Evolutionary conservation across 1,140 invertebrate genomes (phyloP).

Genomic region (Ylistrum balloti): DNA sequence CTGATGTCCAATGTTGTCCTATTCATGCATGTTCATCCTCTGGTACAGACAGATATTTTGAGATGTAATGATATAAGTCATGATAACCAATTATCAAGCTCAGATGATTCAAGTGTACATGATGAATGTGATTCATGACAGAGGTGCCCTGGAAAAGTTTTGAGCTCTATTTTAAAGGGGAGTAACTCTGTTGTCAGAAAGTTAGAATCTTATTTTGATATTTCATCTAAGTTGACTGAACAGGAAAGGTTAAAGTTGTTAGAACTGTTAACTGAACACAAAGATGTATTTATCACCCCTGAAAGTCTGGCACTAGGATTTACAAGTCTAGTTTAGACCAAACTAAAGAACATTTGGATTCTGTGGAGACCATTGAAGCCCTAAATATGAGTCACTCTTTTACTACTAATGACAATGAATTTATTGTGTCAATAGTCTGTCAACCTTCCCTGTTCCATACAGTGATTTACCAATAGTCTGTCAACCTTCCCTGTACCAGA

Average conservation of each 20-base stretch:
- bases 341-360: too few relatives aligned
- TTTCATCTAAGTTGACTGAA: constrained; percentile 14
- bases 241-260: constrained; percentile 14
- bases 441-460: too few relatives aligned
- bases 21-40: neutral
- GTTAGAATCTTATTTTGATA: constrained; percentile 47
- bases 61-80: neutral
- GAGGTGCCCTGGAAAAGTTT: too few relatives aligned
- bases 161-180: too few relatives aligned
- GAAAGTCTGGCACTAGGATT: constrained; percentile 52
- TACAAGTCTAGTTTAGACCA: constrained; percentile 6
- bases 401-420: too few relatives aligned
- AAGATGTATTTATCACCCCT: constrained; percentile 51
- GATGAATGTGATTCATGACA: too few relatives aligned
- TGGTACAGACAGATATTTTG: neutral
- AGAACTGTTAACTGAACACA: constrained; percentile 42
- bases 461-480: too few relatives aligned
- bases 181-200: neutral
- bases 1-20: neutral
- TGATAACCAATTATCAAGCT: neutral
- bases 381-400: too few relatives aligned
- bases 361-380: too few relatives aligned
- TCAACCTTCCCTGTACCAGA: too few relatives aligned
- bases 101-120: neutral
- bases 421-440: too few relatives aligned